Percentiles rank a stretch among this genome's conserved stretches.
phyloP scores from a whole-genome alignment of 2,888 invertebrate genomes.

The Choreutis nemorana region DNA sequence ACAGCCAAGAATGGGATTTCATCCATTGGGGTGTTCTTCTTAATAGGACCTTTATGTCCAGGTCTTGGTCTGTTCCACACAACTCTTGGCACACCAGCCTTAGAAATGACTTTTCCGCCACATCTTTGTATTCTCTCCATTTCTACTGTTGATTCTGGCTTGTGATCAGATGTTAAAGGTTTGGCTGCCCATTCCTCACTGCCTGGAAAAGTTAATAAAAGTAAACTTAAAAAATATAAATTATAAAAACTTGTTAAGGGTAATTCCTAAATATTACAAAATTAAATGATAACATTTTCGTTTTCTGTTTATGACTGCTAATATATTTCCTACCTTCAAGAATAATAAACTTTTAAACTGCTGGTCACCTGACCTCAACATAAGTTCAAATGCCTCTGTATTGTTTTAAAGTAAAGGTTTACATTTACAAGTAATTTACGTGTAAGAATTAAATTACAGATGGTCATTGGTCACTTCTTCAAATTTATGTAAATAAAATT shows the following conservation, averaged over 20 bases:
- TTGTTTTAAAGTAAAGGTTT: no score
- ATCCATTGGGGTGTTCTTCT: conserved; percentile 89
- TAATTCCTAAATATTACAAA: conserved; percentile 1
- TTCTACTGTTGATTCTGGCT: conserved; percentile 89
- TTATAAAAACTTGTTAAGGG: conserved; percentile 34
- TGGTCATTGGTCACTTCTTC: no score
- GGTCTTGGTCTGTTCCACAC: conserved; percentile 95
- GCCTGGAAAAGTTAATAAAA: conserved; percentile 34
- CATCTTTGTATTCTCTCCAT: conserved; percentile 81
- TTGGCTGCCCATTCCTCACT: conserved; percentile 80
- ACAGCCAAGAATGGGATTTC: conserved; percentile 97
- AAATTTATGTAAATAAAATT: no score
- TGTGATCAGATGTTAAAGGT: conserved; percentile 91
- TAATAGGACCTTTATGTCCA: conserved; percentile 82
- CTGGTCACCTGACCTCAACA: no score
- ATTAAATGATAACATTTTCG: background rate
- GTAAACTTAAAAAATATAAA: background rate
- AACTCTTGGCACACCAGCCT: conserved; percentile 91
- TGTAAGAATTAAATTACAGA: no score
- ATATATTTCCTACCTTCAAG: no score
- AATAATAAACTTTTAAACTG: no score
- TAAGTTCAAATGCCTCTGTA: no score
- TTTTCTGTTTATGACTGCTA: no score
- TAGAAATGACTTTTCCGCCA: conserved; percentile 78
- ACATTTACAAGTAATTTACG: no score